Evolutionary conservation across 2,888 invertebrate genomes (phyloP).

Genomic region (Diplolepis rosae): DNA sequence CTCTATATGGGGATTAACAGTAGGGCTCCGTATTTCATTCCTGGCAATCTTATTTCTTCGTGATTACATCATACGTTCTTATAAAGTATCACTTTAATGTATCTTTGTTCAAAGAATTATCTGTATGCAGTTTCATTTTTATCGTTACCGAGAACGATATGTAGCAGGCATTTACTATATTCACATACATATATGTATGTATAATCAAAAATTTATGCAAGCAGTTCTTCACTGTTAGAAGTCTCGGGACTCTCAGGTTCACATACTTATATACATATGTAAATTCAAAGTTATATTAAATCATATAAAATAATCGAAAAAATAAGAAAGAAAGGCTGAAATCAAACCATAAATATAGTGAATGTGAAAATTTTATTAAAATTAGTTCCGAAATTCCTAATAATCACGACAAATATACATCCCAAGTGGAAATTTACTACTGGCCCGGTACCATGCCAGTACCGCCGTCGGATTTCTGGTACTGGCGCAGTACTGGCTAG

Average conservation of each 20-base stretch:
- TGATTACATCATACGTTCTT: background rate
- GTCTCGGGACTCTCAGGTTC: no score
- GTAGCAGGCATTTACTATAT: background rate
- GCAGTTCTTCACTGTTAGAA: background rate
- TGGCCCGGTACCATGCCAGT: no score
- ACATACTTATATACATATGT: no score
- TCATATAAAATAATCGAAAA: background rate
- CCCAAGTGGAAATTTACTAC: no score
- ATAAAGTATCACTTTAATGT: background rate
- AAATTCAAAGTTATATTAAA: no score
- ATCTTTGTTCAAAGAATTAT: background rate
- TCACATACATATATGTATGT: no score
- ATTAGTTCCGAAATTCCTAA: conserved; percentile 8
- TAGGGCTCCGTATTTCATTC: no score
- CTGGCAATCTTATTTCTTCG: background rate
- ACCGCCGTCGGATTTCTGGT: no score
- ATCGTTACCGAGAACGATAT: conserved; percentile 14
- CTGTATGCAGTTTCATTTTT: background rate
- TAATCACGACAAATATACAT: background rate
- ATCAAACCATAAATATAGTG: background rate
- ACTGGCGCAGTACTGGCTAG: no score
- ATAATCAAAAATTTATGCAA: conserved; percentile 8
- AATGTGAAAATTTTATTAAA: background rate
- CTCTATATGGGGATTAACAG: no score
- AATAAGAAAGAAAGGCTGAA: background rate